phyloP scores from a whole-genome alignment of 2,797 vertebrate genomes.

The Poeciliopsis infans region DNA sequence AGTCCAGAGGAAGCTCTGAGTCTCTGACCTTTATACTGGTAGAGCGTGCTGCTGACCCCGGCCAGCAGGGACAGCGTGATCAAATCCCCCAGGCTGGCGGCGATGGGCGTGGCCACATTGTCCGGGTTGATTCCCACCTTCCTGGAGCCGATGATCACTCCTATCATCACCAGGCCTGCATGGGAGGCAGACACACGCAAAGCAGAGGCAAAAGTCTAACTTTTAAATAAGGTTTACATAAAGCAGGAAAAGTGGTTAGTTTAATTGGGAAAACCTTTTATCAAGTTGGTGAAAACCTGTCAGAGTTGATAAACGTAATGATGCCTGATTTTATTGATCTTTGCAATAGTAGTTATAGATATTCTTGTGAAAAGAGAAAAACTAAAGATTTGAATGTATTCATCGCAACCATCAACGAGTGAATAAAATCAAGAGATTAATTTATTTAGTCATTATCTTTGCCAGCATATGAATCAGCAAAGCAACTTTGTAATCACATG shows the following conservation, averaged over 20 bases:
- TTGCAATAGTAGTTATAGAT: background rate
- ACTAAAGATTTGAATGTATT: background rate
- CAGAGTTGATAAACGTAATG: background rate
- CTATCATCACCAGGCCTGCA: conserved; percentile 87
- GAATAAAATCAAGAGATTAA: background rate
- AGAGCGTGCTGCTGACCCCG: conserved; percentile 87
- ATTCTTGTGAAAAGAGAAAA: background rate
- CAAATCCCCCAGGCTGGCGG: conserved; percentile 94
- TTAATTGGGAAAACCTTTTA: background rate
- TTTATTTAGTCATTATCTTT: background rate
- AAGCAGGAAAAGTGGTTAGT: background rate
- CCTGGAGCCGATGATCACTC: conserved; percentile 88
- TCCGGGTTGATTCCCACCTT: conserved; percentile 94
- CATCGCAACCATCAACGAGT: background rate
- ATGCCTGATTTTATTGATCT: background rate
- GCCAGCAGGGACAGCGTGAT: conserved; percentile 92
- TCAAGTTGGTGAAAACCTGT: background rate
- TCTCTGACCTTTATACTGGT: conserved; percentile 84
- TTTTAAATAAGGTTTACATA: background rate
- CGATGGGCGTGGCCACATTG: conserved; percentile 95
- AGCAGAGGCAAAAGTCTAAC: background rate
- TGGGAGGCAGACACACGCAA: background rate
- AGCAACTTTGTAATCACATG: background rate
- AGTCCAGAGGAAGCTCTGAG: background rate
- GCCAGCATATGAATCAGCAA: background rate